phyloP scores from a whole-genome alignment of 2,797 vertebrate species.

The Gorsachius magnificus region DNA sequence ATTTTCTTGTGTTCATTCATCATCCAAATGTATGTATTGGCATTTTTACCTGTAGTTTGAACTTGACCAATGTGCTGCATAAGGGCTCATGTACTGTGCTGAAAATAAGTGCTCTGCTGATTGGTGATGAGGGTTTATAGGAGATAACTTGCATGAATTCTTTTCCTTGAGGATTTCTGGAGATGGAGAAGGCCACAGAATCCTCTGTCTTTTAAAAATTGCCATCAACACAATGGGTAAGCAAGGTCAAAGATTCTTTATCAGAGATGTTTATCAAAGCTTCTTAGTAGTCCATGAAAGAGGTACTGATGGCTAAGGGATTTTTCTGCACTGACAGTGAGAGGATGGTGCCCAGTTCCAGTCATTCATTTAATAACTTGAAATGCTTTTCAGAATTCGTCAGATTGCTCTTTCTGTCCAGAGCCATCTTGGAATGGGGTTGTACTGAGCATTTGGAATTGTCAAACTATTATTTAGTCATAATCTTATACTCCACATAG shows the following conservation, averaged over 20 bases:
- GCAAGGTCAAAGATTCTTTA: background rate
- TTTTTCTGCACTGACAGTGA: background rate
- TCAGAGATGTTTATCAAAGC: background rate
- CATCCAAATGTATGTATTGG: background rate
- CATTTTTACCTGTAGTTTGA: background rate
- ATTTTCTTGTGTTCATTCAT: background rate
- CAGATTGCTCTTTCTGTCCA: background rate
- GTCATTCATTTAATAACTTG: background rate
- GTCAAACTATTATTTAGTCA: background rate
- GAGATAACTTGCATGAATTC: background rate
- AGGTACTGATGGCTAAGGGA: background rate
- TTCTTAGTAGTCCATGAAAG: background rate
- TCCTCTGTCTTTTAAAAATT: background rate
- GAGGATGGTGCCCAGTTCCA: background rate
- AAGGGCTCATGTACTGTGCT: background rate
- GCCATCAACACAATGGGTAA: background rate
- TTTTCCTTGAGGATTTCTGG: background rate
- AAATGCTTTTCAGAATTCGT: background rate
- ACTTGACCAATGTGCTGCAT: background rate
- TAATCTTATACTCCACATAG: background rate
- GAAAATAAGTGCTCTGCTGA: background rate
- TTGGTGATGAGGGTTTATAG: background rate
- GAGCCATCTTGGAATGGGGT: background rate
- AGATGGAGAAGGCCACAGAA: background rate
- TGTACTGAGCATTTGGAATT: background rate